Evolutionary conservation across 2,113 vertebrate genomes (phyloP).

Genomic region (Ameiurus melas): DNA sequence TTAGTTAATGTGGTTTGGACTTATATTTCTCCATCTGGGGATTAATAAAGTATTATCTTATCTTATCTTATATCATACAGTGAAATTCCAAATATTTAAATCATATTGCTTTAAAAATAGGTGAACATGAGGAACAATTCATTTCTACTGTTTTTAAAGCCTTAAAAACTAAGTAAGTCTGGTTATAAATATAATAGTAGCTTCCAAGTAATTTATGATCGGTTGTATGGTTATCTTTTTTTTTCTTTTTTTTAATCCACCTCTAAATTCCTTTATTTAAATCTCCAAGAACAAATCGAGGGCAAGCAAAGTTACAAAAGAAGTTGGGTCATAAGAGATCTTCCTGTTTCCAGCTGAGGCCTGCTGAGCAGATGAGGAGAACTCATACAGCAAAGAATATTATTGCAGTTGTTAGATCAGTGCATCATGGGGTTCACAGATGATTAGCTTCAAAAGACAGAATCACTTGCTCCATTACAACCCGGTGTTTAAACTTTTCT

Average conservation of each 20-base stretch:
- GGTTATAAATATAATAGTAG: not conserved
- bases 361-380: constrained; percentile 73
- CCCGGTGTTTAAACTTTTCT: constrained; percentile 68
- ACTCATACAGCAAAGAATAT: constrained; percentile 65
- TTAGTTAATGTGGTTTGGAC: not conserved
- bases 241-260: not conserved
- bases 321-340: constrained; percentile 34
- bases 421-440: constrained; percentile 71
- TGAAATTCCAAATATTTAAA: not conserved
- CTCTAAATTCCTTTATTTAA: not conserved
- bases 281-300: not conserved
- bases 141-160: too few relatives aligned
- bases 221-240: not conserved
- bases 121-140: not conserved
- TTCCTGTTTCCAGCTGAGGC: constrained; percentile 49
- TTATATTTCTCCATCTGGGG: too few relatives aligned
- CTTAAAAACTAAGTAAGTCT: not conserved
- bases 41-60: too few relatives aligned
- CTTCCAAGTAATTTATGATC: not conserved
- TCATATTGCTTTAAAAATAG: not conserved
- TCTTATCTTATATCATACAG: not conserved
- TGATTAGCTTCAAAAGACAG: constrained; percentile 76
- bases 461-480: constrained; percentile 75
- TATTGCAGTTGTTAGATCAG: constrained; percentile 73
- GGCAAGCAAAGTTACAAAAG: not conserved